Evolutionary conservation across 2,113 vertebrate species (phyloP), one percentile per base, ranked within the genome.

Genomic region (Plecturocebus donacophilus): DNA sequence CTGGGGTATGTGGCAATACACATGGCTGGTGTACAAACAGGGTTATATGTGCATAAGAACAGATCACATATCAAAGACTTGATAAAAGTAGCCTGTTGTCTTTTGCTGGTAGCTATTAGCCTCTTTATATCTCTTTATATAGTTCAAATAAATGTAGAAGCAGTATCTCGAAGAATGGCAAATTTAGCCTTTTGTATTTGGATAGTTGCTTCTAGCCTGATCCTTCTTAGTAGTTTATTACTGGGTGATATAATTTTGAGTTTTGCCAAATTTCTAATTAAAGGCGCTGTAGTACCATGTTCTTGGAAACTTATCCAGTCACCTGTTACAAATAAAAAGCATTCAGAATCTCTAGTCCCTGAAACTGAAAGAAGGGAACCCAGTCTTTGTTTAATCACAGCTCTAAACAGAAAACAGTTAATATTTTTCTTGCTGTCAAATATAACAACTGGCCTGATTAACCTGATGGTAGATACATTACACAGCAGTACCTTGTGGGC

Each of bases 371-470:
- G 58, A 45, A 92, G 96, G 56, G 66, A 97, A 30, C 73, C 96
- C 0, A 97, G 88, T 68, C 9, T 87, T 5, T 99, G 99, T 97
- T 98, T 99, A 40, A 97, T 99, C 88, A 99, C 98, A 73, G 99
- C 99, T n/a, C 98, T 99, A 79, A 99, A 99, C 98, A 99, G 99
- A 98, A 99, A 99, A 82, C 99, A 99, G 80, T 95, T 99, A 83
- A 47, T 99, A 0, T 99, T 99, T 97, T 99, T 99, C 98, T 97
- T 99, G 97, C 97, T 99, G 1, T 99, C 99, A 5, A 99, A 99
- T 85, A 4, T 99, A 71, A 98, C 99, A 98, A 99, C 99, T 21
- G 99, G 99, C 81, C 45, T 99, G 52, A 99, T 99, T 94, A 99
- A 99, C 96, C 97, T 99, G 17, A 77, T 98, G 3, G 64, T 99